phyloP scores from a whole-genome alignment of 2,888 invertebrate genomes.

The Andrena haemorrhoa region DNA sequence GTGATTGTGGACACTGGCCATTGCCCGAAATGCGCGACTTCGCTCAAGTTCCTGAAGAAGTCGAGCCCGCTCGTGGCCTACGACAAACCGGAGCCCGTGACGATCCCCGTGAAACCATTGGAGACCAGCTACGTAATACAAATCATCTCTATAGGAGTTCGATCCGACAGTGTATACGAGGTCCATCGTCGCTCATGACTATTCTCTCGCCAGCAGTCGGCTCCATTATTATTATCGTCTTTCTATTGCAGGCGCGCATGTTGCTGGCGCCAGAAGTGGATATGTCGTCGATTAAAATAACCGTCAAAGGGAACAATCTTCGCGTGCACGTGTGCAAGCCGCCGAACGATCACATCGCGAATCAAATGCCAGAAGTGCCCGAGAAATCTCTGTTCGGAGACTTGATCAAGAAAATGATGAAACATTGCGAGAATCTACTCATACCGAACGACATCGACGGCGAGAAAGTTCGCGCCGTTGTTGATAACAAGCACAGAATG shows the following conservation, averaged over 20 bases:
- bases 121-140: slow-evolving; percentile 65
- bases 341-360: slow-evolving; percentile 57
- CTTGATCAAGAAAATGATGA: slow-evolving; percentile 59
- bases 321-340: slow-evolving; percentile 68
- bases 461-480: slow-evolving; percentile 70
- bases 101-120: slow-evolving; percentile 40
- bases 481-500: slow-evolving; percentile 69
- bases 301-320: slow-evolving; percentile 74
- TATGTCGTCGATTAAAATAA: slow-evolving; percentile 74
- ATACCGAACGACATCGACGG: slow-evolving; percentile 72
- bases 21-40: slow-evolving; percentile 30
- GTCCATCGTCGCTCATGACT: slow-evolving; percentile 40
- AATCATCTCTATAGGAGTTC: slow-evolving; percentile 71
- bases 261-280: slow-evolving; percentile 72
- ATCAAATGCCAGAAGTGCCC: slow-evolving; percentile 51
- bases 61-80: background rate
- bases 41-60: slow-evolving; percentile 10
- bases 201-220: background rate
- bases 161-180: slow-evolving; percentile 71
- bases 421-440: slow-evolving; percentile 71
- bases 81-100: slow-evolving; percentile 20
- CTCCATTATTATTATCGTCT: background rate
- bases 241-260: slow-evolving; percentile 65
- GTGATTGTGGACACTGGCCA: slow-evolving; percentile 10
- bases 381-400: slow-evolving; percentile 62